Conservation (phyloP, 35 echinoderm and acorn worm genomes). For the Stichopus chloronotus region DNA sequence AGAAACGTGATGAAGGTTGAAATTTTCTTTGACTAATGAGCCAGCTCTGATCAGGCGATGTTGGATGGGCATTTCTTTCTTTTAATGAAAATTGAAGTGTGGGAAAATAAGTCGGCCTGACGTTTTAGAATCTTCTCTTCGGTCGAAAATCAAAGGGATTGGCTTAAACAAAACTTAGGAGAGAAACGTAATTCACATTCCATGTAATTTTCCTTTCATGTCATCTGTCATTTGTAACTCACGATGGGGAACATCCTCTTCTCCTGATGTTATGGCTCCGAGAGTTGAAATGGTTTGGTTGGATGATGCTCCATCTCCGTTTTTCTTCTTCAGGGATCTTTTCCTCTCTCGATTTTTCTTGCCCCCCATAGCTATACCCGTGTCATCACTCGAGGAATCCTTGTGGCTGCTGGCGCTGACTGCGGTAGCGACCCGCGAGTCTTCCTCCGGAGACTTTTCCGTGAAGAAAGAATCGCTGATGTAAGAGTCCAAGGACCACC, state of each 20-base stretch:
- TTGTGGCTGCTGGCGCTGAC: conserved; percentile 41
- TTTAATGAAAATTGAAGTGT: too few relatives aligned
- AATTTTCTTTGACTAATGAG: too few relatives aligned
- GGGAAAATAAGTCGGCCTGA: too few relatives aligned
- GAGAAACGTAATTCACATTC: too few relatives aligned
- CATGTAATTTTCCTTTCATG: too few relatives aligned
- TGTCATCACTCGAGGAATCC: conserved; percentile 59
- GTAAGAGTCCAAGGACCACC: conserved; percentile 21
- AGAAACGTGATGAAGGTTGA: too few relatives aligned
- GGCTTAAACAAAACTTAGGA: too few relatives aligned
- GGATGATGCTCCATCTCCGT: background rate
- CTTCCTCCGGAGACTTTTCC: background rate
- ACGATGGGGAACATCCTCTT: conserved; percentile 30
- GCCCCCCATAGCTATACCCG: conserved; percentile 25
- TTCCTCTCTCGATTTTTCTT: conserved; percentile 16
- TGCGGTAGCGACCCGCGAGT: background rate
- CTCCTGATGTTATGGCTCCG: conserved; percentile 15
- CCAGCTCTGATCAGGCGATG: too few relatives aligned
- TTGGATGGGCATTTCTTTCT: too few relatives aligned
- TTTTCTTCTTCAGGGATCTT: conserved; percentile 6
- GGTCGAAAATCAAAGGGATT: too few relatives aligned
- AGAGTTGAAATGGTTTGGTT: background rate
- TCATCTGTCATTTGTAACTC: background rate
- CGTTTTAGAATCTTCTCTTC: too few relatives aligned
- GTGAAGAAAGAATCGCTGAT: conserved; percentile 1